Evolutionary conservation across 2,113 vertebrate genomes (phyloP), one percentile per base, ranked within the genome.

Genomic region (Steatornis caripensis): DNA sequence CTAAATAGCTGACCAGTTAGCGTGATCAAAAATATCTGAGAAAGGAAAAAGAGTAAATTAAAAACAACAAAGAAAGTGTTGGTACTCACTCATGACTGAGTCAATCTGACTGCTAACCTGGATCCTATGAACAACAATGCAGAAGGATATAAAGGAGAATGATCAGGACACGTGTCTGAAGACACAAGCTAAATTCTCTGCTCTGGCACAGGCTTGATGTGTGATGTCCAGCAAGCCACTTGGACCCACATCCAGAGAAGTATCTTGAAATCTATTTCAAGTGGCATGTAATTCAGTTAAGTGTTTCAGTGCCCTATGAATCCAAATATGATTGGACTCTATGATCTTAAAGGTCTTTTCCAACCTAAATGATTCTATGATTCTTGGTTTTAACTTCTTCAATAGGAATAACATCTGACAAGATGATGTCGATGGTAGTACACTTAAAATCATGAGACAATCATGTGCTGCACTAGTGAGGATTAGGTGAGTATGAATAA

Each of bases 21-120:
- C 10, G 39, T 27, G 10, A 97, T 48, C 65, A 97, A 92, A 71
- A 97, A 89, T 80, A 95, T 27, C 94, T 96, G 54, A 39, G 88
- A 96, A 95, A 95, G 37, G 55, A 61, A 57, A 57, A 90, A 70
- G 6, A 2, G 1, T 24, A 12, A 54, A 22, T 81, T 70, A 74
- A 81, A 81, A 87, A 68, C 7, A 57, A 23, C 11, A 65, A 36
- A 82, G 41, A 22, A 79, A 80, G 5, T 24, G 15, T 45, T 87
- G 48, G 70, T 66, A 62, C 10, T 80, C 34, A 14, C 5, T 71
- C 15, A 43, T 51, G 34, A 60, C 11, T 24, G 24, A 69, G 37
- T 24, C 66, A 54, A n/a, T 60, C 45, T 74, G 45, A 53, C 26
- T 53, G 34, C 6, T 65, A 27, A 46, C 10, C 16, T 65, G 48